Base-by-base conservation (phyloP, 2,797 vertebrate species). In the Allochrocebus solatus region DNA sequence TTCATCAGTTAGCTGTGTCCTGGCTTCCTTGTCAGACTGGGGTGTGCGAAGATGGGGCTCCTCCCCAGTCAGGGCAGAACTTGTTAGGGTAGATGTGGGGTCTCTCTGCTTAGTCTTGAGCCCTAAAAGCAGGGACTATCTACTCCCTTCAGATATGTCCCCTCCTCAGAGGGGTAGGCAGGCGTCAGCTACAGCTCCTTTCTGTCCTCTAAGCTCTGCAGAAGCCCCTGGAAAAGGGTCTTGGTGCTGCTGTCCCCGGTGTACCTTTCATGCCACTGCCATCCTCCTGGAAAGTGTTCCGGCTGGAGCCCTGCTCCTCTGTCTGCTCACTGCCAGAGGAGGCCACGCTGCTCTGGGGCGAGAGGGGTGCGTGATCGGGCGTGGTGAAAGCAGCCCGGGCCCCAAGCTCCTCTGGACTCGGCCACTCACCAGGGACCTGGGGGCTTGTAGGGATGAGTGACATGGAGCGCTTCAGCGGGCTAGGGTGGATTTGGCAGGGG, bases 181-280 rank as follows among this genome's bases (percentile, higher is more conserved):
- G 70, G 61, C 70, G 17, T 64, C 36, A 94, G 96, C 72, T 53
- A 43, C 19, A 33, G 67, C 39, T 82, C 14, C 50, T 59, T 67
- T 88, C 78, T 53, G n/a, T 74, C 57, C 57, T 93, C 33, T 64
- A 22, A 78, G 89, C 33, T 87, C 79, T 16, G 43, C 21, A 86
- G 93, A 95, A 79, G 70, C 16, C 50, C 75, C 79, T 78, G 17
- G 48, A 55, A n/a, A 48, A 90, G 57, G n/a, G 78, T 12, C 33
- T 36, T 28, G 17, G 46, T 28, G 26, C 50, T 75, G 59, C 61
- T 85, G 36, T 84, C 57, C 78, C 4, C 1, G 0, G 2, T 22
- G 28, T 97, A 99, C 99, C 99, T 99, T 99, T 99, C 99, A 99
- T 99, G 98, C 99, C 99, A 48, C 99, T 99, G 97, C 99, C 99